Base-by-base conservation (phyloP, 2,888 invertebrate genomes). In the Zhuqinia jingwanae region DNA sequence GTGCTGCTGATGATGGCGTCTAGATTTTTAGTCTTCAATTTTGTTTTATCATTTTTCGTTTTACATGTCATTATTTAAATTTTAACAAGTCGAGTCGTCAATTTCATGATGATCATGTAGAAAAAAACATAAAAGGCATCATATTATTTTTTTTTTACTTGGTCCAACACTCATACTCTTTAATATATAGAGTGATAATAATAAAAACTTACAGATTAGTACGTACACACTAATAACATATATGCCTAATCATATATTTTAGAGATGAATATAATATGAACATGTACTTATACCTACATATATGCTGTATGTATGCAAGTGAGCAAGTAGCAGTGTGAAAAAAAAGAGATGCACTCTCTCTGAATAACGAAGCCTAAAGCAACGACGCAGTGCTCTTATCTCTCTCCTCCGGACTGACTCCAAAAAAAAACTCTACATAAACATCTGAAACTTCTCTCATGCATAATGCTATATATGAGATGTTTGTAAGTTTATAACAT, bases 271-370 rank as follows among this genome's bases (percentile, higher is more conserved):
- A 36, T 42, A 17, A 70, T 25, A 70, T 47, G 22, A 47, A 13
- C 47, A 10, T n/a, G n/a, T 63, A 3, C 42, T 63, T 42, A 50
- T 70, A 47, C 70, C 22, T 47, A 70, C 70, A n/a, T n/a, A n/a
- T n/a, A n/a, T n/a, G n/a, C n/a, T n/a, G n/a, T n/a, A n/a, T n/a
- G n/a, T n/a, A n/a, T n/a, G n/a, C n/a, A n/a, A n/a, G n/a, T n/a
- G n/a, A n/a, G n/a, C n/a, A n/a, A n/a, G n/a, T n/a, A 70, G 13
- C 5, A 27, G 70, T 70, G 70, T 70, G 47, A 70, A 70, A 70
- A 36, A 58, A 2, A n/a, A 20, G 36, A 36, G 36, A 30, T 42
- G 42, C 65, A 65, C 56, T 25, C 10, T 25, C 11, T 60, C 8
- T 2, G n/a, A 10, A 53, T 53, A n/a, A 53, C 10, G 60, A 10